A percentile compares a stretch with the other conserved stretches of the same genome.
Conservation (phyloP, 2,113 vertebrate genomes). For the Synchiropus splendidus region DNA sequence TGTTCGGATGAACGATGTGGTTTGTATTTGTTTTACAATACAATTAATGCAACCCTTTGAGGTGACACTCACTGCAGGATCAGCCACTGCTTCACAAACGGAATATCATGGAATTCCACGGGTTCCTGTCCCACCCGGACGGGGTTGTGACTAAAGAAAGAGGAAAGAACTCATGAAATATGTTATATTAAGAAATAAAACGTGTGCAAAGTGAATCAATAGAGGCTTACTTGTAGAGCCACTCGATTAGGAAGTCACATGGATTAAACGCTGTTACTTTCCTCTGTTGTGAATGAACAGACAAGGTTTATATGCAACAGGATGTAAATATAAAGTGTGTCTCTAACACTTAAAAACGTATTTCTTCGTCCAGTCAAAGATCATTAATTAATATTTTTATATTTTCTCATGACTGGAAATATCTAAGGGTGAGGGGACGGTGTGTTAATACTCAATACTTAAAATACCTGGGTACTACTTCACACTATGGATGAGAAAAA, state of each 20-base stretch:
- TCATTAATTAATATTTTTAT: background rate
- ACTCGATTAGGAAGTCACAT: conserved; percentile 83
- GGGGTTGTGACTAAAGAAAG: conserved; percentile 70
- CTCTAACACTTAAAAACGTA: too few species aligned
- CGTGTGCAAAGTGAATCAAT: background rate
- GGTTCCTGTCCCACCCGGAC: conserved; percentile 60
- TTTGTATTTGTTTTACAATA: too few species aligned
- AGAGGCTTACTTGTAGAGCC: conserved; percentile 83
- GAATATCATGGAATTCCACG: conserved; percentile 75
- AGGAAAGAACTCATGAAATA: background rate
- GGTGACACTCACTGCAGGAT: conserved; percentile 73
- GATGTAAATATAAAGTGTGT: background rate
- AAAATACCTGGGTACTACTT: too few species aligned
- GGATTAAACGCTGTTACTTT: conserved; percentile 78
- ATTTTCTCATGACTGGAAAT: background rate
- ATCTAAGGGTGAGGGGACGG: background rate
- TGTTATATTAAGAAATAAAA: background rate
- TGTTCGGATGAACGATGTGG: conserved; percentile 25
- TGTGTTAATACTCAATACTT: background rate
- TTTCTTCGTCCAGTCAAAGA: too few species aligned
- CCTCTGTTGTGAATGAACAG: conserved; percentile 52
- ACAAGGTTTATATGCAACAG: background rate
- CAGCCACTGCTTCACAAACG: conserved; percentile 80
- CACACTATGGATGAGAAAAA: too few species aligned
- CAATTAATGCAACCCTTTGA: background rate